These are phyloP conservation scores for Sebastes schlegelii DNA, from an alignment of 2,113 vertebrate species.

Conservation along the genomic window DNA sequence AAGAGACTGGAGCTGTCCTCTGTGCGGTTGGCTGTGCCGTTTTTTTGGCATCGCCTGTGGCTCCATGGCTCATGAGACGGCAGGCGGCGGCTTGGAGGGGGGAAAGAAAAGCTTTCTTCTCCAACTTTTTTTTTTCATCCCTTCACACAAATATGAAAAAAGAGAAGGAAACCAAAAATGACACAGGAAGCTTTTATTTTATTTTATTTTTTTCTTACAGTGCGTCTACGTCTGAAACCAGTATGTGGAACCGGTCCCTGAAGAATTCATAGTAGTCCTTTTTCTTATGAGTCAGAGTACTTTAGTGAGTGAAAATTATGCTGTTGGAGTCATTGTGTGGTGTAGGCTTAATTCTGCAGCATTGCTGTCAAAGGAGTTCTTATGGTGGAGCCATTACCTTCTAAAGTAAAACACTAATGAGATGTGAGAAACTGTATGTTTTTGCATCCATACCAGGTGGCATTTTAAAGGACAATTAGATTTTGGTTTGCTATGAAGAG, in stretches of 20 bases:
- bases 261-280: conserved; percentile 69
- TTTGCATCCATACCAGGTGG: neutral
- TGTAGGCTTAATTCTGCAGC: conserved; percentile 39
- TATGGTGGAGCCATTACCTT: conserved; percentile 70
- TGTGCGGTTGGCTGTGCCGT: conserved; percentile 69
- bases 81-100: conserved; percentile 54
- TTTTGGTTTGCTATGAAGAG: conserved; percentile 66
- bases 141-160: conserved; percentile 57
- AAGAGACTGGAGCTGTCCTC: conserved; percentile 69
- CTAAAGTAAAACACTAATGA: conserved; percentile 65
- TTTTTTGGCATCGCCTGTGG: conserved; percentile 74
- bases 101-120: conserved; percentile 65
- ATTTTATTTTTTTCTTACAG: conserved; percentile 41
- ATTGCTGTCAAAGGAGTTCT: conserved; percentile 59
- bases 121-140: conserved; percentile 48
- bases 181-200: conserved; percentile 75
- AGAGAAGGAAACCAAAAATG: conserved; percentile 71
- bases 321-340: conserved; percentile 27
- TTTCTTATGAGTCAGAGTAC: conserved; percentile 57
- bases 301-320: conserved; percentile 28
- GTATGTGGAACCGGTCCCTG: conserved; percentile 63
- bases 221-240: conserved; percentile 66
- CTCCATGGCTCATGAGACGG: conserved; percentile 68
- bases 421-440: conserved; percentile 31
- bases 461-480: conserved; percentile 48